Evolutionary conservation across 2,888 invertebrate genomes (phyloP).

Genomic region (Drosophila buzzatii): DNA sequence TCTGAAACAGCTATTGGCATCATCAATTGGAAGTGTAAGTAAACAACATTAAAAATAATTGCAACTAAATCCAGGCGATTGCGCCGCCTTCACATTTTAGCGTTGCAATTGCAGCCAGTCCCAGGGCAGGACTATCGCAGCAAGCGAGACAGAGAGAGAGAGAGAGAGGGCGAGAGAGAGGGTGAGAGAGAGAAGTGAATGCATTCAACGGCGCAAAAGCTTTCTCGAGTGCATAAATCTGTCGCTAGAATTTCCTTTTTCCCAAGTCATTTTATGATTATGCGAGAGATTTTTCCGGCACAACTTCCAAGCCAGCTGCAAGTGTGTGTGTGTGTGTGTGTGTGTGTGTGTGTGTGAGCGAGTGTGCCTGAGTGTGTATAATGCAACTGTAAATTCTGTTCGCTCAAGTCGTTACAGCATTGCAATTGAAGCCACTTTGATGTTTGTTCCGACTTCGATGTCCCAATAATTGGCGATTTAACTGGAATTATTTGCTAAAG

Average conservation of each 20-base stretch:
- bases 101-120: slow-evolving; percentile 52
- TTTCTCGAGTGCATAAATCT: slow-evolving; percentile 78
- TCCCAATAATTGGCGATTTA: slow-evolving; percentile 63
- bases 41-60: slow-evolving; percentile 82
- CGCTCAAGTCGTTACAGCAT: slow-evolving; percentile 58
- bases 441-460: slow-evolving; percentile 66
- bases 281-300: slow-evolving; percentile 76
- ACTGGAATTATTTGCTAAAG: slow-evolving; percentile 32
- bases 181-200: slow-evolving; percentile 3
- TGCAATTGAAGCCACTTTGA: slow-evolving; percentile 72
- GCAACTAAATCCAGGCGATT: slow-evolving; percentile 81
- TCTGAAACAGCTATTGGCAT: slow-evolving; percentile 80
- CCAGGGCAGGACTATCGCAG: slow-evolving; percentile 24
- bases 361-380: slow-evolving; percentile 51
- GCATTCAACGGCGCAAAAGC: slow-evolving; percentile 71
- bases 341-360: slow-evolving; percentile 16
- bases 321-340: slow-evolving; percentile 8
- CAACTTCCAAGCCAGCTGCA: slow-evolving; percentile 60
- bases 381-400: slow-evolving; percentile 70
- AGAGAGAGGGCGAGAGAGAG: background rate
- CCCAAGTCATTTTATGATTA: slow-evolving; percentile 78
- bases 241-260: slow-evolving; percentile 73
- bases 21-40: slow-evolving; percentile 81
- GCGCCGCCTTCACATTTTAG: slow-evolving; percentile 78
- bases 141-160: background rate